These are phyloP conservation scores for Hypocryptadius cinnamomeus DNA, from an alignment of 2,113 vertebrate species.

Conservation along the genomic window DNA sequence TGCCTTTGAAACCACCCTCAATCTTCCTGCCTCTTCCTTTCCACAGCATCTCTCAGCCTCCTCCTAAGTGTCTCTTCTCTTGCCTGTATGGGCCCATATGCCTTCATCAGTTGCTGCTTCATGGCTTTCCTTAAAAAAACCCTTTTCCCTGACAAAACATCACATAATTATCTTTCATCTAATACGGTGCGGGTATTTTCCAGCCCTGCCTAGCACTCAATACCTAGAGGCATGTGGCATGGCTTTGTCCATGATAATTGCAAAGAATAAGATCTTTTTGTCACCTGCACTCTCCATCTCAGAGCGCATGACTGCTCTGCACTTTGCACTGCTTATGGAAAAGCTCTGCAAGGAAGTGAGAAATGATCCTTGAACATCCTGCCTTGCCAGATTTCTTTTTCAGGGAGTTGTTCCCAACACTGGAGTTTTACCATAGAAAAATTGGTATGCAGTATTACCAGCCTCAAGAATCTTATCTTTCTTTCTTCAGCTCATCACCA, in stretches of 20 bases:
- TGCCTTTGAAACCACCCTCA: background rate
- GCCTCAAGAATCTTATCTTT: background rate
- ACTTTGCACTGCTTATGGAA: background rate
- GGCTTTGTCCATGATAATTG: background rate
- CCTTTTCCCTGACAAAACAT: background rate
- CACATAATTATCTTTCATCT: background rate
- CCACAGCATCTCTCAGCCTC: background rate
- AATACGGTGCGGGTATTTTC: background rate
- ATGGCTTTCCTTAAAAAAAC: background rate
- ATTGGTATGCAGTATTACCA: background rate
- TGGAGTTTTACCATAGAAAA: background rate
- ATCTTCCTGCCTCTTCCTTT: background rate
- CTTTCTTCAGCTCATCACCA: background rate
- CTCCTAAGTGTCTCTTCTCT: background rate
- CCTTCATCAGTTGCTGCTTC: background rate
- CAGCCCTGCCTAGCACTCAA: background rate
- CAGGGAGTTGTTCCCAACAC: background rate
- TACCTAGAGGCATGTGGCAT: background rate
- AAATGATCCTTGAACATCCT: background rate
- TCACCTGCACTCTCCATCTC: background rate
- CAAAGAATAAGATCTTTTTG: background rate
- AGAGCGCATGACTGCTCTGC: accelerated
- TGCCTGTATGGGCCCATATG: background rate
- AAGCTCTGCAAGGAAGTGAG: background rate
- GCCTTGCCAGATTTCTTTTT: background rate